Conservation (phyloP, 1,140 invertebrate species). For the Neelides sp. region DNA sequence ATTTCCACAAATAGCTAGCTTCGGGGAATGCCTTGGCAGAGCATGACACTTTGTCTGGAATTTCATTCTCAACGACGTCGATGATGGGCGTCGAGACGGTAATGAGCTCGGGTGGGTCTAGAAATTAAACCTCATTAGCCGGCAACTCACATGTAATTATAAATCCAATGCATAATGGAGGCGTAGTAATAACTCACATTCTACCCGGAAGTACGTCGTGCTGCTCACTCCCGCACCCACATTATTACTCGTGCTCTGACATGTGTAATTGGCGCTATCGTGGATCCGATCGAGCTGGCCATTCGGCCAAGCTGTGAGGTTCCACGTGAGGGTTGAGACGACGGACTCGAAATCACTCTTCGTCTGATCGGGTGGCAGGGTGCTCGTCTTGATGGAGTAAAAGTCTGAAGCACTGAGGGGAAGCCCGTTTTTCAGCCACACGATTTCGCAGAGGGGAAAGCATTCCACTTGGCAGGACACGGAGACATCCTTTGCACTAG, state of each 20-base stretch:
- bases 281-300: constrained; percentile 56
- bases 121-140: constrained; percentile 26
- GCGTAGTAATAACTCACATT: constrained; percentile 56
- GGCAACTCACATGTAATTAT: not conserved
- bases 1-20: constrained; percentile 36
- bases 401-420: constrained; percentile 41
- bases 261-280: constrained; percentile 73
- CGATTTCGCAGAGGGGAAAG: constrained; percentile 54
- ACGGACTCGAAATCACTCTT: constrained; percentile 78
- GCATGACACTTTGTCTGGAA: constrained; percentile 61
- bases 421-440: constrained; percentile 63
- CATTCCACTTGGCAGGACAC: constrained; percentile 78
- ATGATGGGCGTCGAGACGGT: constrained; percentile 56
- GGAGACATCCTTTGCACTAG: constrained; percentile 57
- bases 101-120: constrained; percentile 76
- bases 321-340: constrained; percentile 65
- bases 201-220: constrained; percentile 66
- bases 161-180: not conserved
- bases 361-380: constrained; percentile 50
- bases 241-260: constrained; percentile 57
- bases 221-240: constrained; percentile 54
- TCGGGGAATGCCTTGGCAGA: constrained; percentile 55
- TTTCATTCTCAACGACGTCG: constrained; percentile 52
- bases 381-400: constrained; percentile 54
- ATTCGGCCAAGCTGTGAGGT: constrained; percentile 67